Percentiles rank a stretch among this genome's conserved stretches.
These are phyloP conservation scores for Lasioglossum villosulum DNA, from an alignment of 2,888 invertebrate species.

Conservation along the genomic window DNA sequence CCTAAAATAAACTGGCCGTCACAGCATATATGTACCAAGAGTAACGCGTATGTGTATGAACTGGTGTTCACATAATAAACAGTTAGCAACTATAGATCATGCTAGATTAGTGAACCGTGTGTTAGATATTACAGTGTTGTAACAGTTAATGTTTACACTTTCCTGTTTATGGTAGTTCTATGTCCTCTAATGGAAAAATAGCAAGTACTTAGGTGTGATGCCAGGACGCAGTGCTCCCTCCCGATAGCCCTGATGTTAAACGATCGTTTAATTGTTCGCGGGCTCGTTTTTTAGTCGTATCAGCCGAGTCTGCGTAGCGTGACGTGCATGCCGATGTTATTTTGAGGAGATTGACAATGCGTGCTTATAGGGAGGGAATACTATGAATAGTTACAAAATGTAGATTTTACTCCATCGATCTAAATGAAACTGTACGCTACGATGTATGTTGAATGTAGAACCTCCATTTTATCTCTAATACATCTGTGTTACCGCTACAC, in stretches of 20 bases:
- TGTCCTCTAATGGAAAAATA: slow-evolving; percentile 61
- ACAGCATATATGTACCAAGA: slow-evolving; percentile 38
- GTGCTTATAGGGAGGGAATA: neutral
- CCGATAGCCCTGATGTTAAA: neutral
- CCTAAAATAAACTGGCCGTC: slow-evolving; percentile 49
- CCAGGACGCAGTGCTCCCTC: slow-evolving; percentile 46
- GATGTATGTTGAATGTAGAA: slow-evolving; percentile 72
- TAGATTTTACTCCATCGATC: slow-evolving; percentile 69
- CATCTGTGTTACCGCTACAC: slow-evolving; percentile 74
- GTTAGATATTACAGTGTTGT: slow-evolving; percentile 68
- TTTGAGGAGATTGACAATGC: neutral
- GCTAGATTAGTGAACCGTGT: slow-evolving; percentile 62
- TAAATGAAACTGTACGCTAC: slow-evolving; percentile 75
- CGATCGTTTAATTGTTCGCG: neutral
- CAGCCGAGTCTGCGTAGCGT: neutral
- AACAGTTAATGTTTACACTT: slow-evolving; percentile 61
- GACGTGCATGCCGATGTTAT: neutral
- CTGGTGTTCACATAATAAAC: slow-evolving; percentile 59
- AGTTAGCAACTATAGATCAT: slow-evolving; percentile 59
- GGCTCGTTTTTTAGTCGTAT: neutral
- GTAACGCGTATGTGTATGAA: slow-evolving; percentile 62
- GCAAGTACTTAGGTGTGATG: slow-evolving; percentile 61
- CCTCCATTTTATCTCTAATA: slow-evolving; percentile 70
- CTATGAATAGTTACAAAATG: slow-evolving; percentile 51
- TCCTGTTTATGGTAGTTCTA: slow-evolving; percentile 58